Base-by-base conservation (phyloP, 2,888 invertebrate species). In the Drosophila limbata region DNA sequence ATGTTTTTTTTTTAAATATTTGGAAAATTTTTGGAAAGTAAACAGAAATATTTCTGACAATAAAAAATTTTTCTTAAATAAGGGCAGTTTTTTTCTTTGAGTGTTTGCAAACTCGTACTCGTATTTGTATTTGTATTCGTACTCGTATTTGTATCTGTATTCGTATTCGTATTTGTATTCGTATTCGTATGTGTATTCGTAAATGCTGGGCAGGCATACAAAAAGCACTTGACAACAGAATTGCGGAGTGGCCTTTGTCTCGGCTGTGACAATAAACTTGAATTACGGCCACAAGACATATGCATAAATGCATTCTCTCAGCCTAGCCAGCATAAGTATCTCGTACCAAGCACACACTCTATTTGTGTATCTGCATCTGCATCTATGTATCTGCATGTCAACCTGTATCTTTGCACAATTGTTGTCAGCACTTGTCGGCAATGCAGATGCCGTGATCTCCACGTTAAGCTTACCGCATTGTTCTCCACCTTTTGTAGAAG, bases 241-340 rank as follows among this genome's bases (percentile, higher is more conserved):
- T 13, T 65, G 56, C 28, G 31, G 45, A 77, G 77, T 37, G 62
- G 21, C 73, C 56, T 48, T 77, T 73, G 78, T 77, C 61, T 51
- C 11, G n/a, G 9, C 19, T 44, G 37, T 86, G 84, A 84, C 84
- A 84, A 83, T 86, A 83, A 83, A 86, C 84, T 86, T 81, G 86
- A 83, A 81, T 86, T 86, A 70, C 45, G 64, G 66, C 61, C 63
- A 73, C 55, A 78, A 77, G 73, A 53, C 56, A 65, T 59, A 61
- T 69, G 77, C 73, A 76, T 76, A 76, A 77, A 76, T 77, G 75
- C 69, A 73, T 51, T 45, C 21, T 11, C 39, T n/a, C 28, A 57
- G 55, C 31, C 35, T 40, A 39, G 33, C 28, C 47, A 42, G 28
- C 60, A 61, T 40, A 47, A 72, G 77, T 72, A 51, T 60, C 68